Percentiles rank a stretch among this genome's conserved stretches.
Evolutionary conservation across 2,888 invertebrate genomes (phyloP).

Genomic region (Cryptus armator): DNA sequence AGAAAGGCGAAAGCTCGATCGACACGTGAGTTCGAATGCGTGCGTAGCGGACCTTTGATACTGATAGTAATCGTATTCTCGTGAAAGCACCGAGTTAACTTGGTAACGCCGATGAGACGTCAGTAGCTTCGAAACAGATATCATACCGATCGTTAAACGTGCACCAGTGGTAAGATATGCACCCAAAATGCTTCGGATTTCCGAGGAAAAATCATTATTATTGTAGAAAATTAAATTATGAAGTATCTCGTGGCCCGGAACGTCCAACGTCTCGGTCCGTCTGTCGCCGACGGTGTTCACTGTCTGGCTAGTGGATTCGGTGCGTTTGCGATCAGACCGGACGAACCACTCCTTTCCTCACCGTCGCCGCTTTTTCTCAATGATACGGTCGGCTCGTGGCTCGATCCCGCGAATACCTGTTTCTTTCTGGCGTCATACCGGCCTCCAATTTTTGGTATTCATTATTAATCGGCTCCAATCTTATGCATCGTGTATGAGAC

Average conservation of each 20-base stretch:
- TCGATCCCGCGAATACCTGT: not conserved
- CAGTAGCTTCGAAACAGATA: not conserved
- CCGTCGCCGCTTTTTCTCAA: conserved; percentile 7
- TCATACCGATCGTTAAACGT: not conserved
- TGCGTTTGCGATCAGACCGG: conserved; percentile 31
- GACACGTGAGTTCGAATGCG: conserved; percentile 37
- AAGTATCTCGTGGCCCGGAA: conserved; percentile 10
- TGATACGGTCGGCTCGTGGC: not conserved
- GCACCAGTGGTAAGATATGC: not conserved
- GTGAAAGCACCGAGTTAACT: conserved; percentile 39
- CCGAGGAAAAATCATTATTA: not conserved
- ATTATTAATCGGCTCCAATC: conserved; percentile 3
- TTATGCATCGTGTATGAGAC: not conserved
- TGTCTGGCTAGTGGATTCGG: conserved; percentile 34
- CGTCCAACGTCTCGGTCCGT: not conserved
- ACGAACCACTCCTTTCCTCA: conserved; percentile 27
- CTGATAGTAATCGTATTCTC: conserved; percentile 42
- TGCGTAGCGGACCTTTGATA: conserved; percentile 41
- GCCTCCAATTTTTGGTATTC: not conserved
- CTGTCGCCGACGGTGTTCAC: not conserved
- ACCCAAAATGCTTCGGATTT: not conserved
- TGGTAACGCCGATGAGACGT: not conserved
- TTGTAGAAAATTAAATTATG: conserved; percentile 23
- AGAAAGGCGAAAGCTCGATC: conserved; percentile 59
- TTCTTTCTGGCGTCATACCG: not conserved